Evolutionary conservation across 1,140 invertebrate species (phyloP).

Genomic region (Ostrea edulis): DNA sequence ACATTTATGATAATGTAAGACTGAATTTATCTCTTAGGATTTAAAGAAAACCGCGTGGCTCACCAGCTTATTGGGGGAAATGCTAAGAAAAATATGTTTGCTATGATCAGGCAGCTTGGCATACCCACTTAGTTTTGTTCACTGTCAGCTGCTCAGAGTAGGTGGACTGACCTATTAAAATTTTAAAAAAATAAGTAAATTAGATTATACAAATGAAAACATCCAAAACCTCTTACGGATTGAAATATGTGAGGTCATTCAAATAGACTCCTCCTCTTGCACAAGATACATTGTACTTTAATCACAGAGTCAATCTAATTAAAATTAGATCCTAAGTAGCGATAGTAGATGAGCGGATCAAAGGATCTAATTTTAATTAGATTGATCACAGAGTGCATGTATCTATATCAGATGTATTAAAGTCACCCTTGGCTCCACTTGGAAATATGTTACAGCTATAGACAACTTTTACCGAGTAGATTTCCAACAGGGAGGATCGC

Average conservation of each 20-base stretch:
- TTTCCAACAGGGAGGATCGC: too few species aligned
- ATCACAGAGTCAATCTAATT: too few species aligned
- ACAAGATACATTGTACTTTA: constrained; percentile 59
- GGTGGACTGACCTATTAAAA: constrained; percentile 61
- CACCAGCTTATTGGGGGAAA: constrained; percentile 60
- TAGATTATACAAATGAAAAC: constrained; percentile 52
- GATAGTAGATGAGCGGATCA: too few species aligned
- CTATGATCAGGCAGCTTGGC: too few species aligned
- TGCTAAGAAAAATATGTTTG: constrained; percentile 64
- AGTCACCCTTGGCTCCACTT: constrained; percentile 41
- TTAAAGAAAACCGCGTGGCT: constrained; percentile 56
- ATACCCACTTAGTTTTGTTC: constrained; percentile 61
- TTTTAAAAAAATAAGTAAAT: constrained; percentile 50
- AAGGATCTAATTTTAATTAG: too few species aligned
- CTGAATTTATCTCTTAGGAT: constrained; percentile 61
- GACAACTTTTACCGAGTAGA: constrained; percentile 39
- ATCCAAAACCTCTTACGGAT: constrained; percentile 54
- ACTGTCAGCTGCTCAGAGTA: constrained; percentile 62
- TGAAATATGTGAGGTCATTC: constrained; percentile 49
- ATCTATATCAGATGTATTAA: constrained; percentile 51
- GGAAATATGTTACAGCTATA: constrained; percentile 45
- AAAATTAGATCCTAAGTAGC: too few species aligned
- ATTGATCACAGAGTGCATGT: constrained; percentile 56
- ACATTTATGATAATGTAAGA: constrained; percentile 52
- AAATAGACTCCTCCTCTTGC: constrained; percentile 63